Evolutionary conservation across 1,140 invertebrate species (phyloP).

Genomic region (Brachionus calyciflorus): DNA sequence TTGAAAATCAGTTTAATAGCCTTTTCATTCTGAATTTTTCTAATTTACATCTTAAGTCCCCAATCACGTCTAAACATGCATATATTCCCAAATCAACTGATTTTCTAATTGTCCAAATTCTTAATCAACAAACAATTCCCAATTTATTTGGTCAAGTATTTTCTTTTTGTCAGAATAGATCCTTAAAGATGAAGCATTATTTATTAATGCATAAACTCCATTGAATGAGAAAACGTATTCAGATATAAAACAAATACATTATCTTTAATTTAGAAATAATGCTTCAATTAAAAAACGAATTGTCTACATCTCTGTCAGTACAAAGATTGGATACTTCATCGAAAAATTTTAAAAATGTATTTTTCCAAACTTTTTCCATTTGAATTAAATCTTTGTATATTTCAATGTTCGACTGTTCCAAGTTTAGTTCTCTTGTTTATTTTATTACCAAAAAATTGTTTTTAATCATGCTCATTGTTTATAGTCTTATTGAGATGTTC

Average conservation of each 20-base stretch:
- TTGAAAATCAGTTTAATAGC: not conserved
- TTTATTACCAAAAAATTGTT: not conserved
- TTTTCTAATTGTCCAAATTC: not conserved
- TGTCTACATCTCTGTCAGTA: not conserved
- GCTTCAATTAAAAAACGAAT: not conserved
- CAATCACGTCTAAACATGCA: not conserved
- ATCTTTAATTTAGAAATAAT: not conserved
- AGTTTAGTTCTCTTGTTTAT: not conserved
- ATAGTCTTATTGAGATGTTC: not conserved
- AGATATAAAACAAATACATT: slow-evolving; percentile 1
- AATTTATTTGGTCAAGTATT: slow-evolving; percentile 15
- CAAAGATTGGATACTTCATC: not conserved
- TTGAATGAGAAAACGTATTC: not conserved
- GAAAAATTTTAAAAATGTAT: not conserved
- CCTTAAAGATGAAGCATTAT: not conserved
- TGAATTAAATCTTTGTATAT: not conserved
- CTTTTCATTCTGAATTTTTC: not conserved
- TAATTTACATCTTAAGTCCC: not conserved
- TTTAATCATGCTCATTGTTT: not conserved
- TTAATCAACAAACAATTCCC: not conserved
- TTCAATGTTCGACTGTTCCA: not conserved
- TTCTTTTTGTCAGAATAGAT: not conserved
- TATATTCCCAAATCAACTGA: not conserved
- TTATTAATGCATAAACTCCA: not conserved
- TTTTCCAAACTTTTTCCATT: not conserved